Conservation (phyloP, 2,888 invertebrate species). For the Leptogaster cylindrica region DNA sequence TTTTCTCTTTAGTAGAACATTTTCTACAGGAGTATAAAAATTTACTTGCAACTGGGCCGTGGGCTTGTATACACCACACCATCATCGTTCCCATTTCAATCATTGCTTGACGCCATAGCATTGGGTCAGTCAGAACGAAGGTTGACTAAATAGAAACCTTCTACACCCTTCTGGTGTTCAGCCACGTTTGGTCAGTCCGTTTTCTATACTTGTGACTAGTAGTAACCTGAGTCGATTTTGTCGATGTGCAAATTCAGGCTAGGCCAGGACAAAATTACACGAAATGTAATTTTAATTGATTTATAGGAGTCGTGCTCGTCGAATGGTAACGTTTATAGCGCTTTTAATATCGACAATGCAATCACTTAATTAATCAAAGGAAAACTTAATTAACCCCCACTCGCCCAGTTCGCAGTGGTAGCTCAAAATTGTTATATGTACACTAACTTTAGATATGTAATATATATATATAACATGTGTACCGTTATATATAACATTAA, state of each 20-base stretch:
- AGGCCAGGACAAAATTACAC: constrained; percentile 42
- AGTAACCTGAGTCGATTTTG: constrained; percentile 27
- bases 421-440: constrained; percentile 42
- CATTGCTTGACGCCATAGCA: not conserved
- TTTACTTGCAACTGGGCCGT: constrained; percentile 16
- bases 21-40: constrained; percentile 25
- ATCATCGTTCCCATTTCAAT: constrained; percentile 32
- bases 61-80: too few species aligned
- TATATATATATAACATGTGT: too few species aligned
- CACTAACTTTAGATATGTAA: constrained; percentile 40
- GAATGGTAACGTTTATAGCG: constrained; percentile 49
- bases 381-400: constrained; percentile 51
- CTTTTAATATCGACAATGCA: constrained; percentile 52
- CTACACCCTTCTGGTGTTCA: not conserved
- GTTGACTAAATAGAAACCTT: not conserved
- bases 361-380: constrained; percentile 53
- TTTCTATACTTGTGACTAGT: constrained; percentile 25
- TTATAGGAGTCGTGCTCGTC: constrained; percentile 45
- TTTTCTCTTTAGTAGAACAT: constrained; percentile 22
- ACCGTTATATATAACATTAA: too few species aligned
- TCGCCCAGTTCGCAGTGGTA: too few species aligned
- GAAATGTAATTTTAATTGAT: constrained; percentile 49
- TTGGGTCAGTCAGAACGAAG: not conserved
- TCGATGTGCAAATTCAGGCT: constrained; percentile 24
- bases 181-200: constrained; percentile 27